Percentiles rank a stretch among this genome's conserved stretches.
These are phyloP conservation scores for Sinocyclocheilus anshuiensis DNA, from an alignment of 2,113 vertebrate genomes.

Conservation along the genomic window DNA sequence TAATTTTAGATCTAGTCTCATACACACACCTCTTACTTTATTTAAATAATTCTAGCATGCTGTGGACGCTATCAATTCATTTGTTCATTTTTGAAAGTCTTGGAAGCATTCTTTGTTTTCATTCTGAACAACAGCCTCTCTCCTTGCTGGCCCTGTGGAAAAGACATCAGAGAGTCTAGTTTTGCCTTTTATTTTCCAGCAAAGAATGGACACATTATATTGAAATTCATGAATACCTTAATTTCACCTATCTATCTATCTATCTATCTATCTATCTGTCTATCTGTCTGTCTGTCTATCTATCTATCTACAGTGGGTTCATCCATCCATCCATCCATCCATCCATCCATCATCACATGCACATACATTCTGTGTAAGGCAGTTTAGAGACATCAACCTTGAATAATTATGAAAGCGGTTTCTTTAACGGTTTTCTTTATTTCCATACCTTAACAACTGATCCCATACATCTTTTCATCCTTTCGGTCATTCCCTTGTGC, in stretches of 20 bases:
- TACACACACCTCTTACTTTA: neutral
- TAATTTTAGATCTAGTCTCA: neutral
- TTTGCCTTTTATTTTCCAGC: conserved; percentile 9
- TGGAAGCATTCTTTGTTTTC: conserved; percentile 3
- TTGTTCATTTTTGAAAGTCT: conserved; percentile 5
- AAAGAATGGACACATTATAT: no score
- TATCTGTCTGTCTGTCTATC: no score
- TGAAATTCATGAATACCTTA: no score
- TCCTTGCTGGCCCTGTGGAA: neutral
- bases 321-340: no score
- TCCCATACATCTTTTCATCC: neutral
- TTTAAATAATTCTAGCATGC: neutral
- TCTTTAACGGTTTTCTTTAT: neutral
- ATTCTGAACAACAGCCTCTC: neutral
- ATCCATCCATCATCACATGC: neutral
- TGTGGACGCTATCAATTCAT: neutral
- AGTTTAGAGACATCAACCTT: conserved; percentile 29
- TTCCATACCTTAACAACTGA: neutral
- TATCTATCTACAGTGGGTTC: no score
- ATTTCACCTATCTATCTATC: no score
- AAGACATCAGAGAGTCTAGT: neutral
- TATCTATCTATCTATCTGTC: no score
- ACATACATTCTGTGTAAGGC: neutral
- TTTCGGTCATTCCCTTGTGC: neutral
- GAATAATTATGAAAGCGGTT: neutral